These are phyloP conservation scores for Piscicola geometra DNA, from an alignment of 2,888 invertebrate species.

Conservation along the genomic window DNA sequence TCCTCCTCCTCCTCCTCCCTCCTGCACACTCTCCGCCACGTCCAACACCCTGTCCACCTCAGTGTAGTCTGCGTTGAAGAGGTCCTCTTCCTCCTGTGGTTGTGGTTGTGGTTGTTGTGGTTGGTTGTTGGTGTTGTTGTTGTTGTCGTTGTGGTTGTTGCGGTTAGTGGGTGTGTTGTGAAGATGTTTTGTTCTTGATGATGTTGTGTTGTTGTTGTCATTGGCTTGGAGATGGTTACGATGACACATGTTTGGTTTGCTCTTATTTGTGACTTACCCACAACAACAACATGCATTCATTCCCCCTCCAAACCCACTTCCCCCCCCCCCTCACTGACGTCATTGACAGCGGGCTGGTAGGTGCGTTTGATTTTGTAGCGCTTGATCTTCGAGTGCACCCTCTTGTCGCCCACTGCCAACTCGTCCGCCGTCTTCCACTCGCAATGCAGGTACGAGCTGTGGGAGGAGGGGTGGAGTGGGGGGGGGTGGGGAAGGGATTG, in stretches of 20 bases:
- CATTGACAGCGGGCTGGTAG: conserved; percentile 21
- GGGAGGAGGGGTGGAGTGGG: no score
- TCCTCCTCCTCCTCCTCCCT: conserved; percentile 44
- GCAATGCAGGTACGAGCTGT: conserved; percentile 85
- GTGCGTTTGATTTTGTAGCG: conserved; percentile 46
- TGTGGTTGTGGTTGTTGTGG: no score
- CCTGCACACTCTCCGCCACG: conserved; percentile 56
- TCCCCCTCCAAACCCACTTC: background rate
- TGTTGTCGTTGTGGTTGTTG: background rate
- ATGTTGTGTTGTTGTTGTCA: conserved; percentile 4
- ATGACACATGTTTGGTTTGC: no score
- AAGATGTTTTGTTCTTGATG: background rate
- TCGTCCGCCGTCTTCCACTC: conserved; percentile 98
- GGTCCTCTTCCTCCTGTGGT: conserved; percentile 73
- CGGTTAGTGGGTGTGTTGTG: background rate
- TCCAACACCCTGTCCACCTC: conserved; percentile 96
- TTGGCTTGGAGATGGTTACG: background rate
- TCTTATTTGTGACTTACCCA: no score
- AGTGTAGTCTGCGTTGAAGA: conserved; percentile 95
- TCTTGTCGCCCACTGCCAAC: conserved; percentile 85
- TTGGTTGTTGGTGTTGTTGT: background rate
- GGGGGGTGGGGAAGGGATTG: no score
- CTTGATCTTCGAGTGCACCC: conserved; percentile 87
- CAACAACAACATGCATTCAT: background rate
- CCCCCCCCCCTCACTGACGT: conserved; percentile 4